Base-by-base conservation (phyloP, 1,140 invertebrate species). In the Asobara japonica region DNA sequence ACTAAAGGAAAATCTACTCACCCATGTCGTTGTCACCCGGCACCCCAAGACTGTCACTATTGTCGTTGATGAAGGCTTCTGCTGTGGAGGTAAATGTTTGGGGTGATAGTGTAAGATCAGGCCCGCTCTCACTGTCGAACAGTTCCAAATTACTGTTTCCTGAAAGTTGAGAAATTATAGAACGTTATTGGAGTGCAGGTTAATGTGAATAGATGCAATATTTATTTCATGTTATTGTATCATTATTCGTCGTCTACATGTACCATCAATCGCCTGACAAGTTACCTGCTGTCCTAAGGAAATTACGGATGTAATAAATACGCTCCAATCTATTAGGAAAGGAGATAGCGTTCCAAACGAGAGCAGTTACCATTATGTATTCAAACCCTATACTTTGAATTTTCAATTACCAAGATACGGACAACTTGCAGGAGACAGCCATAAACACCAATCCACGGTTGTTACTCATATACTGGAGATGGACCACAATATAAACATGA, bases 21-120 rank as follows among this genome's bases (percentile, higher is more conserved):
- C 89, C 88, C 78, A 88, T 87, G 75, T 89, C 89, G 75, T 88
- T 88, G 78, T 90, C 89, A 74, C 87, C 87, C 41, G 88, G 86
- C 75, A 89, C 88, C 41, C 90, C 90, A 69, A 91, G 86, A 83
- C 91, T 92, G 86, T 91, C 90, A 70, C 90, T 91, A 86, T 91
- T 91, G 87, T 92, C 91, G 86, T 91, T 91, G 86, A 91, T 90
- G 83, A 92, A 91, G 82, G 91, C 89, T 84, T 92, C 91, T 71
- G 91, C 88, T 73, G 90, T 89, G 76, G 90, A 91, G 74, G 90
- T 90, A 83, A 92, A 92, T 7, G 91, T 90, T 81, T 93, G 91
- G 70, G 92, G 91, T 68, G 92, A 93, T 78, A 93, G 83, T 64
- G 91, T 91, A 76, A 92, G 87, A 79, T 92, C 92, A 79, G 91